Percentiles rank a stretch among this genome's conserved stretches.
These are phyloP conservation scores for Drosophila leontia DNA, from an alignment of 1,140 invertebrate species.

Conservation along the genomic window DNA sequence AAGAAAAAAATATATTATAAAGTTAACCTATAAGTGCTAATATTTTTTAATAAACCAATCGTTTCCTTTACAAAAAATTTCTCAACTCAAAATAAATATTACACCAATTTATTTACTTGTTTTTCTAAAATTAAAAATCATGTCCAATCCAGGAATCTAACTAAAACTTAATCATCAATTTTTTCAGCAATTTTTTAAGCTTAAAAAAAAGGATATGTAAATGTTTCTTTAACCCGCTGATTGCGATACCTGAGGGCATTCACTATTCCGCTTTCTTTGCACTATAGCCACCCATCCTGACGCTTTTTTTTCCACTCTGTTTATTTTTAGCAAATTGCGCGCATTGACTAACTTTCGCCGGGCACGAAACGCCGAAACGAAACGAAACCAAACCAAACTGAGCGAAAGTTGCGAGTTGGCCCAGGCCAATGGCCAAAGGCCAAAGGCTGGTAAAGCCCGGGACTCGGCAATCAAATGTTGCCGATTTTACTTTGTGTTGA, in stretches of 20 bases:
- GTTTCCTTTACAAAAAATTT: not conserved
- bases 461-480: conserved; percentile 55
- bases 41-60: not conserved
- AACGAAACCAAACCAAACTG: conserved; percentile 4
- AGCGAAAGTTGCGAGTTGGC: conserved; percentile 13
- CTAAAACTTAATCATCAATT: not conserved
- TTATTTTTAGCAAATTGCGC: conserved; percentile 69
- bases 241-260: conserved; percentile 31
- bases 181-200: not conserved
- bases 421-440: conserved; percentile 9
- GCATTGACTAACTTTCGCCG: conserved; percentile 61
- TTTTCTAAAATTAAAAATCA: not conserved
- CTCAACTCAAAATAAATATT: not conserved
- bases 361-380: conserved; percentile 36
- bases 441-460: conserved; percentile 16
- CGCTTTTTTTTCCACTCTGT: conserved; percentile 38
- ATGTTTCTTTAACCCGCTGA: conserved; percentile 16
- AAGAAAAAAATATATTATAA: no score
- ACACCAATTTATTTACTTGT: accelerated
- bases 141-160: no score
- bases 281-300: conserved; percentile 25
- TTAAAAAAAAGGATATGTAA: not conserved
- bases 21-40: no score
- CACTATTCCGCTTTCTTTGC: conserved; percentile 3
- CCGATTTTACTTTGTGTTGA: conserved; percentile 61